Conservation (phyloP, 2,113 vertebrate species). For the Cryptotis parvus region DNA sequence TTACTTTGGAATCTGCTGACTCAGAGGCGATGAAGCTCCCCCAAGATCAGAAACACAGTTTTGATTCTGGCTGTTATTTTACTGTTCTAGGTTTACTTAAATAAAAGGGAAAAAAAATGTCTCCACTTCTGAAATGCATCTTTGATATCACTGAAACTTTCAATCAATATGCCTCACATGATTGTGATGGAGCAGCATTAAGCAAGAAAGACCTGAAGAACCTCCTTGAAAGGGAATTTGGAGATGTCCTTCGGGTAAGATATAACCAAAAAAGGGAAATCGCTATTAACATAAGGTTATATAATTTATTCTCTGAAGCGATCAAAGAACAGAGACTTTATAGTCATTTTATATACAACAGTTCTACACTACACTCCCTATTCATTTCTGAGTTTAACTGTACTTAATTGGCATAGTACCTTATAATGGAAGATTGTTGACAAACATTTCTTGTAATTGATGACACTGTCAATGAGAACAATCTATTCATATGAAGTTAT, state of each 20-base stretch:
- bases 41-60: not conserved
- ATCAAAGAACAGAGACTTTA: not conserved
- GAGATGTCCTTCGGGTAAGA: slow-evolving; percentile 84
- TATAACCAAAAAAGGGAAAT: not conserved
- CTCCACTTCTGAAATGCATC: slow-evolving; percentile 84
- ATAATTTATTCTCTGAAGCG: slow-evolving; percentile 21
- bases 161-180: slow-evolving; percentile 69
- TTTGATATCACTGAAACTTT: slow-evolving; percentile 83
- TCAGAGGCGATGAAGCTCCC: not conserved
- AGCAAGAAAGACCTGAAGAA: slow-evolving; percentile 79
- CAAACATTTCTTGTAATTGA: slow-evolving; percentile 1
- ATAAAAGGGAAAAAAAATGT: slow-evolving; percentile 83
- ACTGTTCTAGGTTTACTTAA: slow-evolving; percentile 78
- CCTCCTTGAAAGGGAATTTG: slow-evolving; percentile 85
- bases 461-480: not conserved
- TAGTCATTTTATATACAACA: slow-evolving; percentile 12
- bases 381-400: not conserved
- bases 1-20: slow-evolving; percentile 39
- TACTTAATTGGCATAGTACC: not conserved
- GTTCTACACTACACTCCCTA: not conserved
- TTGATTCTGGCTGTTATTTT: slow-evolving; percentile 48
- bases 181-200: slow-evolving; percentile 69
- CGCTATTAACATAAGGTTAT: slow-evolving; percentile 2
- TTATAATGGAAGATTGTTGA: not conserved
- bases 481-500: not conserved